Conservation (phyloP, 2,888 invertebrate genomes). For the Ophonus ardosiacus region DNA sequence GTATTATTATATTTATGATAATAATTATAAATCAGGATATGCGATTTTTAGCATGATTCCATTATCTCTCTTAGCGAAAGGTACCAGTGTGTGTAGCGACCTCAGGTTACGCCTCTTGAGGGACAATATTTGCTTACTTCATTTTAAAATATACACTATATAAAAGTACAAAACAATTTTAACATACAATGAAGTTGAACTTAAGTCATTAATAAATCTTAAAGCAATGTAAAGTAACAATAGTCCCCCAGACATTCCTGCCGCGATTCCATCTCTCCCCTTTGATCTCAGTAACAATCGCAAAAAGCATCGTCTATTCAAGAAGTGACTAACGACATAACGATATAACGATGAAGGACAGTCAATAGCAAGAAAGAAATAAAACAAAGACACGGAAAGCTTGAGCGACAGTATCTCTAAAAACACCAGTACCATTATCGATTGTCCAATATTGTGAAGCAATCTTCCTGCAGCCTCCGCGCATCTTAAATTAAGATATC, state of each 20-base stretch:
- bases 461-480: slow-evolving; percentile 12
- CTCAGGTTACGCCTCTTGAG: no score
- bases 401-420: slow-evolving; percentile 24
- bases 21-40: no score
- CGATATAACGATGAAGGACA: slow-evolving; percentile 9
- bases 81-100: no score
- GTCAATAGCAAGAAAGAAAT: slow-evolving; percentile 16
- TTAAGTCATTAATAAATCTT: not conserved
- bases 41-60: no score
- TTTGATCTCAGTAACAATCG: slow-evolving; percentile 8
- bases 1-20: no score
- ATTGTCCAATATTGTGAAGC: slow-evolving; percentile 37
- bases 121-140: not conserved
- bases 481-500: slow-evolving; percentile 53
- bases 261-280: not conserved
- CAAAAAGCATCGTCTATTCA: not conserved
- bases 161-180: not conserved
- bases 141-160: not conserved
- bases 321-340: slow-evolving; percentile 39
- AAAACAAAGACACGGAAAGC: slow-evolving; percentile 10
- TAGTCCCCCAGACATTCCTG: not conserved
- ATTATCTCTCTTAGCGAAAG: no score
- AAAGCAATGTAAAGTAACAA: not conserved
- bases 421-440: slow-evolving; percentile 47
- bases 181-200: not conserved